Percentiles rank a stretch among this genome's conserved stretches.
Conservation (phyloP, 2,113 vertebrate genomes). For the Haemorhous mexicanus region DNA sequence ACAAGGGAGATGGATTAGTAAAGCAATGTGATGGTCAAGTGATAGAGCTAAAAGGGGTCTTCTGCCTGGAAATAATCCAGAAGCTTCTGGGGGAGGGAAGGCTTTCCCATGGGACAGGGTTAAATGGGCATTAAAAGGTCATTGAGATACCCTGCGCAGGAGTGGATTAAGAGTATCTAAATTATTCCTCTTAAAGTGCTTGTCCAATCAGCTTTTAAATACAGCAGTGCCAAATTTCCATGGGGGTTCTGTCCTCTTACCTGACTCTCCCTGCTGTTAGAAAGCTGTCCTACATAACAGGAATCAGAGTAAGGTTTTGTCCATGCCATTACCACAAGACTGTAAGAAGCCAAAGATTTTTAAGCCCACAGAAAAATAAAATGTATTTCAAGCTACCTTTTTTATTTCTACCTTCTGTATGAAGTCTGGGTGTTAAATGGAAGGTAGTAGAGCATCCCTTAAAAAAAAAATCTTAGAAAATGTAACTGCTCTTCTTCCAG, state of each 20-base stretch:
- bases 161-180: not conserved
- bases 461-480: not conserved
- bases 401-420: not conserved
- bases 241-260: not conserved
- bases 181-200: not conserved
- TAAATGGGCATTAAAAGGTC: not conserved
- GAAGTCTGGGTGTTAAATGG: not conserved
- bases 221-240: not conserved
- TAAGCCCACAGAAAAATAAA: not conserved
- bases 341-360: not conserved
- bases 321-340: not conserved
- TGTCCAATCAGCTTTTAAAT: not conserved
- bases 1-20: not conserved
- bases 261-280: not conserved
- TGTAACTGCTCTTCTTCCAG: not conserved
- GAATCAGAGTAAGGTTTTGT: not conserved
- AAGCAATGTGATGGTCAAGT: not conserved
- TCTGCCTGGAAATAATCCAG: not conserved
- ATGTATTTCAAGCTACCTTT: not conserved
- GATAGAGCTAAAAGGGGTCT: not conserved
- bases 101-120: not conserved
- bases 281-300: not conserved
- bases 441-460: not conserved
- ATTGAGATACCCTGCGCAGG: fast-evolving
- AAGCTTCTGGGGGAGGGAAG: not conserved